Percentiles rank a stretch among this genome's conserved stretches.
These are phyloP conservation scores for Rhagoletis pomonella DNA, from an alignment of 1,140 invertebrate genomes.

Conservation along the genomic window DNA sequence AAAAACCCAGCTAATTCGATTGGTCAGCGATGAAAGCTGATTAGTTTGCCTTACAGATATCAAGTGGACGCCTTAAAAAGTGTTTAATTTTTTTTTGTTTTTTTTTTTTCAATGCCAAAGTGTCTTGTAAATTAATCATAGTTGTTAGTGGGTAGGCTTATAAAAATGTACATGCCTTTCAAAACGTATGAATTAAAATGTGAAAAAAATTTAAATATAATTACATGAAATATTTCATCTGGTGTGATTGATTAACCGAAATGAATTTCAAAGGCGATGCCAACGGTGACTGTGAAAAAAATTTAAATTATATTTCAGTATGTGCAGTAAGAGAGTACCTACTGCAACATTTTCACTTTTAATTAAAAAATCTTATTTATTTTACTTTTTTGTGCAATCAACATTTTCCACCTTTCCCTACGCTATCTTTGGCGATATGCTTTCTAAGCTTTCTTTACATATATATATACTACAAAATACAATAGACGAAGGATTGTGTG, in stretches of 20 bases:
- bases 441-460: no score
- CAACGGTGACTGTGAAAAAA: neutral
- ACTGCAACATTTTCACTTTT: no score
- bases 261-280: neutral
- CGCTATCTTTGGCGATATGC: no score
- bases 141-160: neutral
- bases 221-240: neutral
- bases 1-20: constrained; percentile 29
- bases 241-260: neutral
- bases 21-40: constrained; percentile 41
- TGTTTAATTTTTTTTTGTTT: neutral
- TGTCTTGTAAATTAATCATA: constrained; percentile 16
- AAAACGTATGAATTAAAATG: neutral
- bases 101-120: neutral
- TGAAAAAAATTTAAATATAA: neutral
- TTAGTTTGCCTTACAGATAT: neutral
- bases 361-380: no score
- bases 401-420: no score
- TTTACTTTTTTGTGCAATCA: no score
- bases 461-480: no score
- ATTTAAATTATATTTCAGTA: neutral
- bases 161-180: neutral
- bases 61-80: neutral
- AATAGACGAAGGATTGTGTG: no score
- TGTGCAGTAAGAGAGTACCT: no score